Conservation (phyloP, 2,888 invertebrate species). For the Ephialtes manifestator region DNA sequence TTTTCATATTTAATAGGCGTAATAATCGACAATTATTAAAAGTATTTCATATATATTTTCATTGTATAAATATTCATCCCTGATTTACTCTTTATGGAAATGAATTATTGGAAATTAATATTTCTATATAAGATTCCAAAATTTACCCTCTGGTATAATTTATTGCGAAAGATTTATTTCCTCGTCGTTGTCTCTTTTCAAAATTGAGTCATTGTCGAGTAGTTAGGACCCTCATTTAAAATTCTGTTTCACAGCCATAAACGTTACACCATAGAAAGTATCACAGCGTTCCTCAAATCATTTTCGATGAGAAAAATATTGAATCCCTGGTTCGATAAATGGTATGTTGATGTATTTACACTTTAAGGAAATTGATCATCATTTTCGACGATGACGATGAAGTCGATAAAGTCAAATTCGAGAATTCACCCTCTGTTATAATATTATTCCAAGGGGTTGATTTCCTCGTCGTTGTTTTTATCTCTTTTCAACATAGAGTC, state of each 20-base stretch:
- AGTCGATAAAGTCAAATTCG: conserved; percentile 69
- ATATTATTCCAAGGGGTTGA: conserved; percentile 19
- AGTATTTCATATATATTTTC: too few relatives aligned
- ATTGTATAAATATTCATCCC: too few relatives aligned
- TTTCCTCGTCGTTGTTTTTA: conserved; percentile 33
- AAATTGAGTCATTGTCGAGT: conserved; percentile 21
- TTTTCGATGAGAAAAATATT: too few relatives aligned
- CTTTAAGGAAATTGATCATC: background rate
- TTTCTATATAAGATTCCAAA: too few relatives aligned
- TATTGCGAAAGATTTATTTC: conserved; percentile 30
- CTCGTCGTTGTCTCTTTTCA: conserved; percentile 33
- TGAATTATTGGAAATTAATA: too few relatives aligned
- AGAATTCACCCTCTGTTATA: conserved; percentile 15
- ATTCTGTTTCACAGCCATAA: conserved; percentile 21
- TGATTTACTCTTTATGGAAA: too few relatives aligned
- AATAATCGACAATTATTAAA: too few relatives aligned
- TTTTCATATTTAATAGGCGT: too few relatives aligned
- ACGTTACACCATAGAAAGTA: too few relatives aligned
- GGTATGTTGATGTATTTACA: background rate
- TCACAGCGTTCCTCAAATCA: background rate
- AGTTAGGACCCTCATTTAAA: conserved; percentile 41
- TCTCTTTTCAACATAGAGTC: conserved; percentile 24
- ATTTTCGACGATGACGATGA: conserved; percentile 23
- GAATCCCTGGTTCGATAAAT: background rate
- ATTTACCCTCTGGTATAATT: conserved; percentile 24